Base-by-base conservation (phyloP, 1,140 invertebrate genomes). In the Tetramorium parvispinum region DNA sequence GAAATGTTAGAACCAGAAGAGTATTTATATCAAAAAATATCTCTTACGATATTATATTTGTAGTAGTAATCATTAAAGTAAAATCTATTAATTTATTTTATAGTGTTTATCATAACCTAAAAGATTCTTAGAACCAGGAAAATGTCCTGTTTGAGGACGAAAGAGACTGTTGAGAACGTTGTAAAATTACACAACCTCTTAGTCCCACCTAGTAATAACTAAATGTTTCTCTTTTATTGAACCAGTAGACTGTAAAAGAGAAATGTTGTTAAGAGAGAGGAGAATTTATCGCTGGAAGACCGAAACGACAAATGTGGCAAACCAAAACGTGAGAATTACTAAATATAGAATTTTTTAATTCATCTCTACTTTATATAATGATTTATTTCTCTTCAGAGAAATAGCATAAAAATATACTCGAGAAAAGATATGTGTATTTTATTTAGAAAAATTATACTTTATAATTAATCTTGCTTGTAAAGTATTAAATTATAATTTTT, bases 181-280 rank as follows among this genome's bases (percentile, higher is more conserved):
- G n/a, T 78, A 49, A 65, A 78, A 66, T 37, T 66, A 21, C n/a
- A 53, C 27, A n/a, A 79, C 66, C 24, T 66, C 18, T 40, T n/a
- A 43, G 13, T 27, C 3, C 10, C 59, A 46, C 3, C 2, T 21
- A 8, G 6, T 21, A 79, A 79, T 79, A 27, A 61, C 27, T 79
- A 27, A 66, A 79, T 65, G 59, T 65, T 65, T 66, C 27, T 79
- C 53, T 66, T 51, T 79, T 68, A 79, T 53, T 51, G n/a, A 5
- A 10, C 24, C 21, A 78, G 13, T n/a, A 18, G 18, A 13, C 11
- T 24, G 18, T 78, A 78, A 78, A 79, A 16, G 18, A 40, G 63
- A 21, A 79, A 7, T 46, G 13, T 7, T 13, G n/a, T 79, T 79
- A 18, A 66, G 13, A 32, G 3, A 32, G 32, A 32, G 4, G 32